Evolutionary conservation across 2,113 vertebrate genomes (phyloP).

Genomic region (Petrocephalus microphthalmus): DNA sequence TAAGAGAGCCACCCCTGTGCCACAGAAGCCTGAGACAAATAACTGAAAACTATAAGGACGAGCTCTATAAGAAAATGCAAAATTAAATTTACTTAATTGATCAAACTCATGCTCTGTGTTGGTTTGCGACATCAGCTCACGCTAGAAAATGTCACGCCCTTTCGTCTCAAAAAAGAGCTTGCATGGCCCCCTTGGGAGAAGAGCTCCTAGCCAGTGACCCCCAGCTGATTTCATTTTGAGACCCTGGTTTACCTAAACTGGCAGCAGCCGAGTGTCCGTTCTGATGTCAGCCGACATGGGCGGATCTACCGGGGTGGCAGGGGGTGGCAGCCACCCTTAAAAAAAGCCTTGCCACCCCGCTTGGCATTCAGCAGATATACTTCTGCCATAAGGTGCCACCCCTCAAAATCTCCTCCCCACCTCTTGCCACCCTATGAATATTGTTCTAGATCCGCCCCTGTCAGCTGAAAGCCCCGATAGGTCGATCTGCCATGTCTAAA

Average conservation of each 20-base stretch:
- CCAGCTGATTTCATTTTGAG: neutral
- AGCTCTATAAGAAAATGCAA: neutral
- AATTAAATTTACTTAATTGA: neutral
- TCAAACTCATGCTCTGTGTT: neutral
- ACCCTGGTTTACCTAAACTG: neutral
- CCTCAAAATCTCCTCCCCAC: no score
- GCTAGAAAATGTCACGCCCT: slow-evolving; percentile 22
- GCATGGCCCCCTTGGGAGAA: neutral
- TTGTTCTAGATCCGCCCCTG: no score
- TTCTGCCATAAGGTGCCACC: no score
- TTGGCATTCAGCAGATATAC: no score
- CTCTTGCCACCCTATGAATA: no score
- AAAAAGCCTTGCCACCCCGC: no score
- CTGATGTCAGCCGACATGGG: neutral
- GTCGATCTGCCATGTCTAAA: slow-evolving; percentile 26
- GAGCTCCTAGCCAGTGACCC: neutral
- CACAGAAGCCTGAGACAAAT: neutral
- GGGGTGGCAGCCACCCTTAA: no score
- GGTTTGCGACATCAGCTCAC: neutral
- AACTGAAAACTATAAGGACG: neutral
- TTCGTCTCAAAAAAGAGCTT: neutral
- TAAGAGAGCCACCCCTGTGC: neutral
- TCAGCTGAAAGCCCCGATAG: neutral
- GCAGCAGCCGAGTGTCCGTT: neutral
- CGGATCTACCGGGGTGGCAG: no score